Conservation (phyloP, 92 coral and sea anemone genomes). For the Actinernus sp. region DNA sequence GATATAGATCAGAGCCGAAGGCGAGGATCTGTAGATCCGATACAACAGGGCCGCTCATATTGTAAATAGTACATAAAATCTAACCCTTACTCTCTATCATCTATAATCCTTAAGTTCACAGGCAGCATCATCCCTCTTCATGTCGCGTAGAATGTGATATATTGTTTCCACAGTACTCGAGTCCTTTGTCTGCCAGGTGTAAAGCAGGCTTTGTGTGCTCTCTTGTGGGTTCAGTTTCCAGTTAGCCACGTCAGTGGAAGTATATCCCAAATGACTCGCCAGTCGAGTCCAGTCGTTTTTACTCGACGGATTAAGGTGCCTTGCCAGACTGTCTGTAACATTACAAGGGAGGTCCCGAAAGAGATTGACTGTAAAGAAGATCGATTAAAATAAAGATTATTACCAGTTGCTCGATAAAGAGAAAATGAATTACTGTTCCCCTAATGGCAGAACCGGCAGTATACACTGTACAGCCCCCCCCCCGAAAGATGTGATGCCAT, state of each 20-base stretch:
- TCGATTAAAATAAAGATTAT: not conserved
- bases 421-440: too few species aligned
- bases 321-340: constrained; percentile 16
- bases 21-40: too few species aligned
- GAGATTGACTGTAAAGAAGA: constrained; percentile 11
- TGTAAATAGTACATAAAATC: too few species aligned
- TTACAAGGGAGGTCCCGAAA: constrained; percentile 6
- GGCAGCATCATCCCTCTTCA: constrained; percentile 50
- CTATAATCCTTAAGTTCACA: not conserved
- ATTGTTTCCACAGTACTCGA: constrained; percentile 30
- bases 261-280: constrained; percentile 43
- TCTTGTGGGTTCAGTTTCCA: constrained; percentile 13
- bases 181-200: constrained; percentile 23
- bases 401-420: too few species aligned
- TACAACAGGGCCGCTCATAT: too few species aligned
- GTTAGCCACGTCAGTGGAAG: not conserved
- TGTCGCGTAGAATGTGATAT: constrained; percentile 4
- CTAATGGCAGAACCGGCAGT: too few species aligned
- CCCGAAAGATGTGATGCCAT: too few species aligned
- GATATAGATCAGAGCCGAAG: too few species aligned
- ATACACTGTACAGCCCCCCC: too few species aligned
- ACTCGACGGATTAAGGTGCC: constrained; percentile 8
- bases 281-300: constrained; percentile 42
- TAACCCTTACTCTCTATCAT: too few species aligned
- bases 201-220: constrained; percentile 38